These are phyloP conservation scores for Euwallacea fornicatus DNA, from an alignment of 1,140 invertebrate species.

Conservation along the genomic window DNA sequence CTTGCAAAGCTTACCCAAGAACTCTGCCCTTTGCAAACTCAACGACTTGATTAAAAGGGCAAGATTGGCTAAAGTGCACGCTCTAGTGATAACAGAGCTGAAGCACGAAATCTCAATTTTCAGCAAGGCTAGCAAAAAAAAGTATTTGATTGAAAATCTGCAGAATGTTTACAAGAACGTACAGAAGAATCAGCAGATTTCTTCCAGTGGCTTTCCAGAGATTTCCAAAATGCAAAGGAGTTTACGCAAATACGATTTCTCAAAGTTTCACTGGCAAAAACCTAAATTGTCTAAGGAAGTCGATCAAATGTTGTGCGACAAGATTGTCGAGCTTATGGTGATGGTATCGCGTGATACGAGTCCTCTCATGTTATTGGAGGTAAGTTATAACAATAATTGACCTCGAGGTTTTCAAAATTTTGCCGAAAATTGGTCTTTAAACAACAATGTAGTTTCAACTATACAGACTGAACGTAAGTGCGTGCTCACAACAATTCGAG, in stretches of 20 bases:
- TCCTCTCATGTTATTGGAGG: constrained; percentile 24
- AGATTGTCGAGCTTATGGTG: constrained; percentile 73
- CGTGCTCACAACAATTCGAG: too few relatives aligned
- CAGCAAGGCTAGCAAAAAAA: constrained; percentile 80
- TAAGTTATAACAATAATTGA: constrained; percentile 46
- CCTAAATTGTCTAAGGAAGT: constrained; percentile 70
- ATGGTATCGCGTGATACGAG: constrained; percentile 66
- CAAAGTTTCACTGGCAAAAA: constrained; percentile 71
- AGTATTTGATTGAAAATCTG: constrained; percentile 81
- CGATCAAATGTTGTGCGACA: constrained; percentile 74
- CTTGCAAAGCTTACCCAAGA: constrained; percentile 71
- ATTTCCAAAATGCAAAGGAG: constrained; percentile 77
- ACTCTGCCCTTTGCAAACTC: constrained; percentile 76
- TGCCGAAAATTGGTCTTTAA: too few relatives aligned
- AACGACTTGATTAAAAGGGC: constrained; percentile 81
- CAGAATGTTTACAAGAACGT: constrained; percentile 70
- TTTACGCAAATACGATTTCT: constrained; percentile 76
- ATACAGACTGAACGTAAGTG: too few relatives aligned
- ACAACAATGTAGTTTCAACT: too few relatives aligned
- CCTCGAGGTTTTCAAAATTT: not conserved
- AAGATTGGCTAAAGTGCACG: constrained; percentile 78
- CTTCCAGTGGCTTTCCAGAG: constrained; percentile 76
- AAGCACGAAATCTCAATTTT: constrained; percentile 62
- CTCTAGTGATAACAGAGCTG: constrained; percentile 81
- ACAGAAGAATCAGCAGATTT: constrained; percentile 71